phyloP scores from a whole-genome alignment of 2,113 vertebrate genomes.

The Rousettus leschenaultii region DNA sequence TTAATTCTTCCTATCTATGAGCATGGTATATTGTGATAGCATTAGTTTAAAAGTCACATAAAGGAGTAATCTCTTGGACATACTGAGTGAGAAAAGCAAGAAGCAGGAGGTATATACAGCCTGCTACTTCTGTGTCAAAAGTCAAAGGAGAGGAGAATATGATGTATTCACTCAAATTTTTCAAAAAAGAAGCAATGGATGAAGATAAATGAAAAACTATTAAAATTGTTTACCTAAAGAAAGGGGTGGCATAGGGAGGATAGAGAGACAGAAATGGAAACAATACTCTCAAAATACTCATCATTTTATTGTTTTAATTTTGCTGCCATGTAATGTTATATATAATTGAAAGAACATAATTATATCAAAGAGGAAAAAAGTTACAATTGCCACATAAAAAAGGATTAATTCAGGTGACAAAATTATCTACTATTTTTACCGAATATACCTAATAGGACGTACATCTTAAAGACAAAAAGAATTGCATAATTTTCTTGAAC shows the following conservation, averaged over 20 bases:
- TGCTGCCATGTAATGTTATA: background rate
- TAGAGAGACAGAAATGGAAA: background rate
- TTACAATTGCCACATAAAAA: background rate
- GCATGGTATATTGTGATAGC: background rate
- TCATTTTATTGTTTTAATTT: background rate
- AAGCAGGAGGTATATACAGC: background rate
- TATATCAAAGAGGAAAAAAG: conserved; percentile 5
- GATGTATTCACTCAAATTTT: background rate
- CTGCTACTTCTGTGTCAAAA: background rate
- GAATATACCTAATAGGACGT: background rate
- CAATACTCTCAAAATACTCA: background rate
- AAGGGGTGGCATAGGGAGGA: background rate
- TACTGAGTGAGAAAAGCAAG: background rate
- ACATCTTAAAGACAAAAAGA: background rate
- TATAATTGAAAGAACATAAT: background rate
- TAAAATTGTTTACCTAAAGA: background rate
- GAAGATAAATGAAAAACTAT: background rate
- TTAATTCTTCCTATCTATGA: too few relatives aligned
- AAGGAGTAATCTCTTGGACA: background rate
- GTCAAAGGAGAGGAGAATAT: background rate
- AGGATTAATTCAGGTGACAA: background rate
- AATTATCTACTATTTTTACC: background rate
- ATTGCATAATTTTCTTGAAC: background rate
- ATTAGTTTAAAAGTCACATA: background rate
- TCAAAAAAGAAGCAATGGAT: background rate